A percentile compares a stretch with the other conserved stretches of the same genome.
phyloP scores from a whole-genome alignment of 64 coral and sea anemone species.

The Hydrozoanthus tunicans region DNA sequence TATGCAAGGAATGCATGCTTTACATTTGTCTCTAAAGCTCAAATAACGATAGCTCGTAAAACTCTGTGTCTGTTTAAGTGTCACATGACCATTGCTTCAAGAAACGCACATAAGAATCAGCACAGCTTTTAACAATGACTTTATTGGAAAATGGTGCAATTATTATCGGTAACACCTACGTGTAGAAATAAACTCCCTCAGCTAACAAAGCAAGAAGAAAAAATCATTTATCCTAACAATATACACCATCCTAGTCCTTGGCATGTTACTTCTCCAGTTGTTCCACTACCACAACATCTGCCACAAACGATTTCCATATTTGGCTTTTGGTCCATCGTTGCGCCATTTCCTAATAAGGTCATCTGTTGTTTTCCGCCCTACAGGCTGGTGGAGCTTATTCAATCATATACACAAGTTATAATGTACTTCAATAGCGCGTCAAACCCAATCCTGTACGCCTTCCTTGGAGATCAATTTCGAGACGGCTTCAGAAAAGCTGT shows the following conservation, averaged over 20 bases:
- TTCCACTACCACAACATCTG: neutral
- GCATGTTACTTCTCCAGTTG: neutral
- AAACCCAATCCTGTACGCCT: conserved; percentile 46
- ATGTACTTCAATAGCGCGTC: conserved; percentile 52
- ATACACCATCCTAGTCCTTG: neutral
- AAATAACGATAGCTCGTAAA: too few species aligned
- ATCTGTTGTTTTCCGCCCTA: conserved; percentile 48
- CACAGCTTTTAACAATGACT: conserved; percentile 30
- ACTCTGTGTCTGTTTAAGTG: too few species aligned
- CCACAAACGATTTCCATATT: neutral
- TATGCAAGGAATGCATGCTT: too few species aligned
- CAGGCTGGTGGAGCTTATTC: conserved; percentile 33
- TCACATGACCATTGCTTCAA: too few species aligned
- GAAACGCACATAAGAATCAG: too few species aligned
- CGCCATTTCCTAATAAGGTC: conserved; percentile 59
- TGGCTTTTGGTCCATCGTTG: neutral
- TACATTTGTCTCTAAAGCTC: too few species aligned
- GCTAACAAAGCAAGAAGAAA: neutral
- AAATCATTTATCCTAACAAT: neutral
- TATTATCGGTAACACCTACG: neutral
- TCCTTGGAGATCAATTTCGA: conserved; percentile 50
- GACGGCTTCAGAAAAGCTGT: conserved; percentile 47
- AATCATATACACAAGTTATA: conserved; percentile 50
- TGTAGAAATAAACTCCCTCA: neutral
- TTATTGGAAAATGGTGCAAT: conserved; percentile 55